These are phyloP conservation scores for Solea solea DNA, from an alignment of 2,113 vertebrate genomes.

Conservation along the genomic window DNA sequence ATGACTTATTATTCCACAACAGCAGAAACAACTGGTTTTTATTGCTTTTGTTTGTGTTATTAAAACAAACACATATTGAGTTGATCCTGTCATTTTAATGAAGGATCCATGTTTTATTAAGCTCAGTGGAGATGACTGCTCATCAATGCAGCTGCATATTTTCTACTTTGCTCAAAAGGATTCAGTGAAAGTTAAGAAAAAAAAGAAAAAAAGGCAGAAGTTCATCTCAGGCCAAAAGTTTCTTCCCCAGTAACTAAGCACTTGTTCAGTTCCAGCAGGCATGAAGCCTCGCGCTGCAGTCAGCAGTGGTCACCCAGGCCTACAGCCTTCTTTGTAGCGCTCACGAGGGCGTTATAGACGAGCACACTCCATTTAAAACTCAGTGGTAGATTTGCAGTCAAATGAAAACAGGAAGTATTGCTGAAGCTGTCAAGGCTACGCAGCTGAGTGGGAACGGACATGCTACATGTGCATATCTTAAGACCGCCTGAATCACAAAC, in stretches of 20 bases:
- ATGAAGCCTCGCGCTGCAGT: slow-evolving; percentile 45
- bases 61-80: not conserved
- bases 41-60: too few species aligned
- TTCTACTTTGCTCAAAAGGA: not conserved
- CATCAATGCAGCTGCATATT: not conserved
- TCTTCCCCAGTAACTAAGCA: slow-evolving; percentile 31
- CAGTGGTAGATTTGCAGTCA: slow-evolving; percentile 56
- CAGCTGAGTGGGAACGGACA: slow-evolving; percentile 57
- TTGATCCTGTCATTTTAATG: not conserved
- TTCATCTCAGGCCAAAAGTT: slow-evolving; percentile 54
- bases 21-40: too few species aligned
- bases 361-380: slow-evolving; percentile 64
- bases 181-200: not conserved
- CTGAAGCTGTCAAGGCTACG: slow-evolving; percentile 56
- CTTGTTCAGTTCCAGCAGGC: slow-evolving; percentile 42
- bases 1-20: too few species aligned
- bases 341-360: slow-evolving; percentile 56
- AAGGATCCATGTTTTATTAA: not conserved
- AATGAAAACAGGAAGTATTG: slow-evolving; percentile 65
- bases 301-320: slow-evolving; percentile 55
- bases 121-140: not conserved
- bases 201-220: slow-evolving; percentile 29
- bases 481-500: slow-evolving; percentile 45
- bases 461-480: slow-evolving; percentile 58
- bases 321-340: slow-evolving; percentile 39